Percentiles rank a stretch among this genome's conserved stretches.
phyloP scores from a whole-genome alignment of 2,888 invertebrate species.

The Xylophagus ater region DNA sequence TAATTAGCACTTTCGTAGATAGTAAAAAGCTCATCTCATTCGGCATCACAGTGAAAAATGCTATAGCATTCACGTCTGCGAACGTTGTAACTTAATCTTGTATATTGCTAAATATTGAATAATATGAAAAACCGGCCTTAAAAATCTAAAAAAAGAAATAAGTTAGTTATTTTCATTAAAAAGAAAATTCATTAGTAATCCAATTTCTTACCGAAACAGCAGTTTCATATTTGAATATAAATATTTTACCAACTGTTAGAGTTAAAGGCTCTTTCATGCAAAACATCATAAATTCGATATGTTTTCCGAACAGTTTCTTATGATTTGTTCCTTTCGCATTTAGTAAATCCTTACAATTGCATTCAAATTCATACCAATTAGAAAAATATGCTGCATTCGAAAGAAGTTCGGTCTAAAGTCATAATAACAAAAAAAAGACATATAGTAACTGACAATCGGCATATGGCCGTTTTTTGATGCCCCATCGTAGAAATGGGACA shows the following conservation, averaged over 20 bases:
- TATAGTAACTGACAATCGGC: not conserved
- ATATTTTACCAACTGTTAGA: constrained; percentile 2
- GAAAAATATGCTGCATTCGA: constrained; percentile 5
- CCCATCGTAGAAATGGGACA: too few species aligned
- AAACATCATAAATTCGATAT: constrained; percentile 6
- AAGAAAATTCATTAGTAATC: too few species aligned
- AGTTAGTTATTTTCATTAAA: too few species aligned
- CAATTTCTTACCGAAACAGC: constrained; percentile 1
- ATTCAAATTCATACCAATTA: constrained; percentile 6
- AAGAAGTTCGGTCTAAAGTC: not conserved
- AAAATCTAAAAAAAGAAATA: constrained; percentile 28
- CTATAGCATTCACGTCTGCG: too few species aligned
- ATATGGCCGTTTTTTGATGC: not conserved
- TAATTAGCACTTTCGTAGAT: too few species aligned
- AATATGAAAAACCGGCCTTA: constrained; percentile 33
- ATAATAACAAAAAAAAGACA: constrained; percentile 1
- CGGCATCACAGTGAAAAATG: too few species aligned
- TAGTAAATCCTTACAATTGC: not conserved
- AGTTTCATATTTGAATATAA: constrained; percentile 7
- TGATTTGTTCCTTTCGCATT: not conserved
- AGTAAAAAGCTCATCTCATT: too few species aligned
- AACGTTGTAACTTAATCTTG: too few species aligned
- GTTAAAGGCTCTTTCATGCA: constrained; percentile 2
- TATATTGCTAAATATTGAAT: constrained; percentile 28
- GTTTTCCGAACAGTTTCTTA: not conserved